These are phyloP conservation scores for Moxostoma hubbsi DNA, from an alignment of 2,797 vertebrate genomes.

Conservation along the genomic window DNA sequence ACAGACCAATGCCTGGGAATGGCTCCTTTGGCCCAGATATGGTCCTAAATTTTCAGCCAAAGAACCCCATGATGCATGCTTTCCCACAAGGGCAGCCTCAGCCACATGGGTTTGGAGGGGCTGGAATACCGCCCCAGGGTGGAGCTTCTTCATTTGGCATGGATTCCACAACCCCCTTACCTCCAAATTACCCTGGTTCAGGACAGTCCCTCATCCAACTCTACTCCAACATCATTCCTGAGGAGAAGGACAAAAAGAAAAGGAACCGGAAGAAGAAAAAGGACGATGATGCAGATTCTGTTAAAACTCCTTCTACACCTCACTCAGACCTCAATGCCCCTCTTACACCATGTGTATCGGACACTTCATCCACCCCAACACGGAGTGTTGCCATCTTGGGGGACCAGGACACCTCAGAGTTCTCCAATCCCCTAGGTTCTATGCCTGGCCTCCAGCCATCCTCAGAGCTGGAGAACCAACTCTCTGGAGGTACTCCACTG, in stretches of 20 bases:
- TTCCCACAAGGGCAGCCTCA: slow-evolving; percentile 71
- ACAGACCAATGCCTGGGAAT: slow-evolving; percentile 60
- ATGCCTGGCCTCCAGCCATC: slow-evolving; percentile 65
- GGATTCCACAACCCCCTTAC: slow-evolving; percentile 69
- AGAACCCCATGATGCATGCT: slow-evolving; percentile 71
- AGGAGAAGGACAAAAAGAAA: slow-evolving; percentile 91
- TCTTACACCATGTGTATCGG: slow-evolving; percentile 82
- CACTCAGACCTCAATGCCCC: slow-evolving; percentile 87
- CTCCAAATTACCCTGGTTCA: slow-evolving; percentile 75
- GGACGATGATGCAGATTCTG: slow-evolving; percentile 75
- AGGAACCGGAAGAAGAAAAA: slow-evolving; percentile 85
- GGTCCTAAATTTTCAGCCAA: slow-evolving; percentile 64
- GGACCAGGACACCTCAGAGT: slow-evolving; percentile 71
- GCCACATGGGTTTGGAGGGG: slow-evolving; percentile 60
- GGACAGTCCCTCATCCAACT: slow-evolving; percentile 86
- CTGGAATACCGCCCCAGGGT: slow-evolving; percentile 61
- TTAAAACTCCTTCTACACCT: slow-evolving; percentile 85
- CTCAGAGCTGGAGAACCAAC: slow-evolving; percentile 77
- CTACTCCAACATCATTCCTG: slow-evolving; percentile 91
- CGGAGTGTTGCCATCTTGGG: slow-evolving; percentile 61
- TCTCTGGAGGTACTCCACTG: slow-evolving; percentile 61
- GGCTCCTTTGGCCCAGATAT: too few species aligned
- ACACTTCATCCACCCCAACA: slow-evolving; percentile 83
- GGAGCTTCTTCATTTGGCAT: slow-evolving; percentile 65
- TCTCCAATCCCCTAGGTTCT: slow-evolving; percentile 45